Evolutionary conservation across 30 jellyfish, hydroid and myxozoan species (phyloP).

Genomic region (Morbakka virulenta): DNA sequence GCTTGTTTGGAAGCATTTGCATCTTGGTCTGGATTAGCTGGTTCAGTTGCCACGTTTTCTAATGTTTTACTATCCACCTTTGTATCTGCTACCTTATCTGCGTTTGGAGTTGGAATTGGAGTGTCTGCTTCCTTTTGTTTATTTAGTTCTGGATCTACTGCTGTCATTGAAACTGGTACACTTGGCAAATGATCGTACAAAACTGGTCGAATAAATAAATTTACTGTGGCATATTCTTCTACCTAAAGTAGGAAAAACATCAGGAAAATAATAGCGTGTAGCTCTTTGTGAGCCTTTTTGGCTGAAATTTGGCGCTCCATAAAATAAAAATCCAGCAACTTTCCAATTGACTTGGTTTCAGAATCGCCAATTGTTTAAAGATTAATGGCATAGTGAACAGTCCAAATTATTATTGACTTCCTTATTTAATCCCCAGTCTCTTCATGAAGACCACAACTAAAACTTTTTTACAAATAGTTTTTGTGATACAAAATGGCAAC

Average conservation of each 20-base stretch:
- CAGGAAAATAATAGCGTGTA: too few relatives aligned
- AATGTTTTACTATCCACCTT: neutral
- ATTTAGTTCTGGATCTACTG: slow-evolving; percentile 29
- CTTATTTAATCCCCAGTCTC: too few relatives aligned
- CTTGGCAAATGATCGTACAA: slow-evolving; percentile 61
- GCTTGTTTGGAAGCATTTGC: slow-evolving; percentile 2
- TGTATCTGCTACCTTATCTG: neutral
- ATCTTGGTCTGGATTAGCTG: neutral
- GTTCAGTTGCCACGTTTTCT: neutral
- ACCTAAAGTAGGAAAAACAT: slow-evolving; percentile 42
- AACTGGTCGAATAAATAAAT: slow-evolving; percentile 68
- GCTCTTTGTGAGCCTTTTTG: too few relatives aligned
- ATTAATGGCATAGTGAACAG: too few relatives aligned
- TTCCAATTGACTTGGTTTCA: too few relatives aligned
- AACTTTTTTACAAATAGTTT: too few relatives aligned
- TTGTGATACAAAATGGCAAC: too few relatives aligned
- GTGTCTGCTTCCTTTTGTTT: slow-evolving; percentile 7
- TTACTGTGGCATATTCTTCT: slow-evolving; percentile 87
- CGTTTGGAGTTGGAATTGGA: slow-evolving; percentile 15
- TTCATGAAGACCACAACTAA: too few relatives aligned
- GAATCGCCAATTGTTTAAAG: too few relatives aligned
- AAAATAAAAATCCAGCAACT: too few relatives aligned
- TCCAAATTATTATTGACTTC: too few relatives aligned
- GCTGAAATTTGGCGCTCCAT: too few relatives aligned
- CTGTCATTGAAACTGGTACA: slow-evolving; percentile 68